These are phyloP conservation scores for Sylvia atricapilla DNA, from an alignment of 2,113 vertebrate genomes.

Conservation along the genomic window DNA sequence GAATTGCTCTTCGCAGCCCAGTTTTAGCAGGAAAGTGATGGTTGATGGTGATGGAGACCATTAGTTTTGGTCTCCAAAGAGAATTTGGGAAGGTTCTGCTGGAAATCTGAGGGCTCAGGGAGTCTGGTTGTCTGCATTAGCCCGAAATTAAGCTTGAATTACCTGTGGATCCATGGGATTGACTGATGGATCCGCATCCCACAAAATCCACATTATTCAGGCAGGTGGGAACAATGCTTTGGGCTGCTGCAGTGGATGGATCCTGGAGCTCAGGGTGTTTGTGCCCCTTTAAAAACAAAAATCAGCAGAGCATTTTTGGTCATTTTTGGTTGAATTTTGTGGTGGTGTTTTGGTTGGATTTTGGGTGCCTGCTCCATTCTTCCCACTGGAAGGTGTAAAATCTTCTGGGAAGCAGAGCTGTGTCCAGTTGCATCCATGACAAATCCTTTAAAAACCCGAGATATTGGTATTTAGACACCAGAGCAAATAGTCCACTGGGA, in stretches of 20 bases:
- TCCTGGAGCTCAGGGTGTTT: neutral
- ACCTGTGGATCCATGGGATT: neutral
- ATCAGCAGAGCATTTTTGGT: neutral
- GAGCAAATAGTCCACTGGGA: neutral
- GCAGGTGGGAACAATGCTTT: neutral
- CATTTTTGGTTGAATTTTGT: neutral
- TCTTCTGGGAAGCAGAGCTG: neutral
- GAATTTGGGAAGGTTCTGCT: neutral
- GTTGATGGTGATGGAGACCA: rapidly evolving
- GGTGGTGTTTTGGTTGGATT: neutral
- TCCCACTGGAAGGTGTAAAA: neutral
- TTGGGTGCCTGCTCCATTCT: rapidly evolving
- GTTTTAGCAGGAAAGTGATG: neutral
- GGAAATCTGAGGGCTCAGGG: neutral
- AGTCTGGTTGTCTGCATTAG: rapidly evolving
- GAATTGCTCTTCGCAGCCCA: neutral
- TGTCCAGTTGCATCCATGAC: neutral
- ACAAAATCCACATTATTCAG: rapidly evolving
- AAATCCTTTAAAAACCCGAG: neutral
- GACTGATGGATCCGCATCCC: neutral
- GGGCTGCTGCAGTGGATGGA: neutral
- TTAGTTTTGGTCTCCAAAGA: neutral
- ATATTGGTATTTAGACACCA: neutral
- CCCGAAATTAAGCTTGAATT: neutral
- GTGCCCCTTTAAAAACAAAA: neutral